phyloP scores from a whole-genome alignment of 2,113 vertebrate species.

The Pteruthius melanotis region DNA sequence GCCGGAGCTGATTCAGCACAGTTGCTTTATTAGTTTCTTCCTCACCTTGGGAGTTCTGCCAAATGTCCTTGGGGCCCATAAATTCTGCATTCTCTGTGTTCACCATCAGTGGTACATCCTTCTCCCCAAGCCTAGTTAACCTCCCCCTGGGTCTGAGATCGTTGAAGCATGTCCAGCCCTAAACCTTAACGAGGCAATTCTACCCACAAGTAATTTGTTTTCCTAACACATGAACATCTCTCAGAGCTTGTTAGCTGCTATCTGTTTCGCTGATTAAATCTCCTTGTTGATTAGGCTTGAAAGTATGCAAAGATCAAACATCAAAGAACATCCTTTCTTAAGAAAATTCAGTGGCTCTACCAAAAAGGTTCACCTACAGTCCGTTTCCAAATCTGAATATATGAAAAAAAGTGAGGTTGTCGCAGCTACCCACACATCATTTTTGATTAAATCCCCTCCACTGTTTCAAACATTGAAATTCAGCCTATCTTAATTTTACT shows the following conservation, averaged over 20 bases:
- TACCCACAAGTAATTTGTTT: neutral
- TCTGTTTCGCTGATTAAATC: neutral
- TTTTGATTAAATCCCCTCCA: conserved; percentile 49
- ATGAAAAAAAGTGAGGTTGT: neutral
- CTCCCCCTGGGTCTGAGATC: neutral
- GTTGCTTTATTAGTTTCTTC: neutral
- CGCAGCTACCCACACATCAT: neutral
- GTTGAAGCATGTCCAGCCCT: neutral
- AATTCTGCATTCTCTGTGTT: neutral
- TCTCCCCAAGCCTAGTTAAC: neutral
- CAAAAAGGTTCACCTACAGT: neutral
- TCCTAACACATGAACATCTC: neutral
- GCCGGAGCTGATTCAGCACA: neutral
- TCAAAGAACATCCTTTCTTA: neutral
- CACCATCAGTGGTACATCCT: neutral
- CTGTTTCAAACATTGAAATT: conserved; percentile 54
- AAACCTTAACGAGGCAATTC: neutral
- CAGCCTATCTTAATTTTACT: conserved; percentile 55
- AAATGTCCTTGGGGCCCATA: neutral
- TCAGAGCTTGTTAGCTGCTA: neutral
- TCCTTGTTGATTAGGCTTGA: neutral
- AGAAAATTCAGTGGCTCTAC: neutral
- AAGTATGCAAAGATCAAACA: neutral
- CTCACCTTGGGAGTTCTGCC: neutral
- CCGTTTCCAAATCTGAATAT: neutral